These are phyloP conservation scores for Eublepharis macularius DNA, from an alignment of 2,113 vertebrate genomes.

Conservation along the genomic window DNA sequence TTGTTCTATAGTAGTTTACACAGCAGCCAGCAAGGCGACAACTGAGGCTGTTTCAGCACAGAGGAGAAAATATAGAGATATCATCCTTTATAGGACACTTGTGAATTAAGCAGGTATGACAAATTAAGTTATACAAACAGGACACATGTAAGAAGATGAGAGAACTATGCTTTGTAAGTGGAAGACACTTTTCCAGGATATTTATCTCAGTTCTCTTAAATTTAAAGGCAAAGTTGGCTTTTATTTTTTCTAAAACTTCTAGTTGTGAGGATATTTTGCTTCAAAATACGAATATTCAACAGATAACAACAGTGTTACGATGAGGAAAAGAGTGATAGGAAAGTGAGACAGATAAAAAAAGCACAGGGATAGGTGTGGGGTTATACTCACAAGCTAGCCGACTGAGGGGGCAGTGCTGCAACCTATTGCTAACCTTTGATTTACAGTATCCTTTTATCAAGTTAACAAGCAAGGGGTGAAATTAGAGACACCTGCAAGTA, in stretches of 20 bases:
- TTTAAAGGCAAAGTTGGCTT: not conserved
- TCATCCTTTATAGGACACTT: not conserved
- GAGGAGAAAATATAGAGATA: not conserved
- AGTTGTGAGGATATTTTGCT: not conserved
- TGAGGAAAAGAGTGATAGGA: not conserved
- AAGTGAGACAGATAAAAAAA: not conserved
- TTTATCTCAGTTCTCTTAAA: not conserved
- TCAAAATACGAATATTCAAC: not conserved
- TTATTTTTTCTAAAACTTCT: not conserved
- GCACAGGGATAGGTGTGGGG: not conserved
- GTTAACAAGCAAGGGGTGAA: no score
- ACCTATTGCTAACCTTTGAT: not conserved
- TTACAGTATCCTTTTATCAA: no score
- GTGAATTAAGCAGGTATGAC: not conserved
- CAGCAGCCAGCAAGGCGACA: not conserved
- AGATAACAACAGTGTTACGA: not conserved
- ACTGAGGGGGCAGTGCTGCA: not conserved
- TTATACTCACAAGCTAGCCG: not conserved
- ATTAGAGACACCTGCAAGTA: no score
- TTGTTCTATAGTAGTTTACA: conserved; percentile 46
- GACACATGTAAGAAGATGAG: not conserved
- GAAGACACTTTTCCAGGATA: not conserved
- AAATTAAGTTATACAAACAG: not conserved
- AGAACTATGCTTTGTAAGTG: not conserved
- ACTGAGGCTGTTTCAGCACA: accelerated